A percentile compares a stretch with the other conserved stretches of the same genome.
Conservation (phyloP, 1,140 invertebrate genomes). For the Zeugodacus cucurbitae region DNA sequence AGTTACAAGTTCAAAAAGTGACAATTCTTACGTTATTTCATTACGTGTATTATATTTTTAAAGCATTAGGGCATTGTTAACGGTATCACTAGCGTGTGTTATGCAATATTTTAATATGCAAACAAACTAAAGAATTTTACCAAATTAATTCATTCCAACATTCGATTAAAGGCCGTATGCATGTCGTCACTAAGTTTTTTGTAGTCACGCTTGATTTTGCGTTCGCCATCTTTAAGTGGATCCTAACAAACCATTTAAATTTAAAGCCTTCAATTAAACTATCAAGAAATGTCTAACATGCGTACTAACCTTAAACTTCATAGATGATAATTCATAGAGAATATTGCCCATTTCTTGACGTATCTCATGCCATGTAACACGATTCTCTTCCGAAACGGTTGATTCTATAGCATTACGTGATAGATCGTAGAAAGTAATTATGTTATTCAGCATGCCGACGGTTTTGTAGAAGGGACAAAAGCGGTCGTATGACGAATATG, state of each 20-base stretch:
- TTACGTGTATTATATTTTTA: too few species aligned
- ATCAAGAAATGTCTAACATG: neutral
- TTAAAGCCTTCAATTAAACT: neutral
- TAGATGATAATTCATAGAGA: conserved; percentile 55
- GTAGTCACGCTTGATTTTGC: conserved; percentile 22
- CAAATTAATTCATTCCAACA: neutral
- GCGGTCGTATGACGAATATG: conserved; percentile 56
- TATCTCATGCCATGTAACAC: conserved; percentile 57
- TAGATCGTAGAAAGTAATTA: conserved; percentile 52
- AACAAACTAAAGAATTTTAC: too few species aligned
- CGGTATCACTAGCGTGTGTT: too few species aligned
- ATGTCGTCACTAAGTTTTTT: conserved; percentile 37
- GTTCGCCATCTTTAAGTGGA: conserved; percentile 41
- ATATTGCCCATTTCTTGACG: conserved; percentile 44
- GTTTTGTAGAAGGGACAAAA: conserved; percentile 63
- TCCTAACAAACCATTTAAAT: conserved; percentile 10
- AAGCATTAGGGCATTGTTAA: too few species aligned
- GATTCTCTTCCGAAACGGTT: conserved; percentile 48
- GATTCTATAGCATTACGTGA: conserved; percentile 45
- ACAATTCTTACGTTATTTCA: too few species aligned
- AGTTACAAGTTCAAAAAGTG: too few species aligned
- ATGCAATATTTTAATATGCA: too few species aligned
- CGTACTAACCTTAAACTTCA: conserved; percentile 53
- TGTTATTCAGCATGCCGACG: conserved; percentile 56
- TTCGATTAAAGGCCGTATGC: neutral